Percentiles rank a stretch among this genome's conserved stretches.
Evolutionary conservation across 2,113 vertebrate genomes (phyloP).

Genomic region (Columba janthina): DNA sequence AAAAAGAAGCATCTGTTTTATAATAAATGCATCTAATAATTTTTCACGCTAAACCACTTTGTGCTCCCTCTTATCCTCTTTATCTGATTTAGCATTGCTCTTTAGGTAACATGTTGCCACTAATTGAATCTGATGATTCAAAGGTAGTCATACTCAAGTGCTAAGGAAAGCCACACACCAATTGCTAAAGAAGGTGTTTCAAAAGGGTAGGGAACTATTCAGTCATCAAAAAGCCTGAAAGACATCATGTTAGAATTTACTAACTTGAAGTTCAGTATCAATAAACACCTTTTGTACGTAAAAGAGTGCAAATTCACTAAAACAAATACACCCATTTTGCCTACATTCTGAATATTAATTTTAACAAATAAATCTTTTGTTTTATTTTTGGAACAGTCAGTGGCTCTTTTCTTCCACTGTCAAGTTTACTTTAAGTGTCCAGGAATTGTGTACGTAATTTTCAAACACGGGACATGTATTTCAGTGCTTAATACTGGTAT

Average conservation of each 20-base stretch:
- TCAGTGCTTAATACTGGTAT: neutral
- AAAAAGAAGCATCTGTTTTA: neutral
- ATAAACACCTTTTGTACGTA: neutral
- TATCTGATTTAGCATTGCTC: neutral
- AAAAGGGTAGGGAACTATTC: neutral
- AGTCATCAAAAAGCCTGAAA: neutral
- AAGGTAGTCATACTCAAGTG: neutral
- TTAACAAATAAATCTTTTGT: neutral
- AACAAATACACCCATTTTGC: neutral
- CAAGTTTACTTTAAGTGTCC: neutral
- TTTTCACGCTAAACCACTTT: neutral
- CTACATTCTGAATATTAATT: neutral
- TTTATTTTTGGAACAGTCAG: neutral
- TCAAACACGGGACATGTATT: neutral
- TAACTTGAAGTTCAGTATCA: neutral
- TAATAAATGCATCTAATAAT: neutral
- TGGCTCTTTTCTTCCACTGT: neutral
- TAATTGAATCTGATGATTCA: slow-evolving; percentile 30
- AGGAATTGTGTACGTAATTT: neutral
- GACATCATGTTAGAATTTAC: neutral
- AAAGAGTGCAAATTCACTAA: neutral
- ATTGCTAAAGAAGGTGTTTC: neutral
- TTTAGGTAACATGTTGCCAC: neutral
- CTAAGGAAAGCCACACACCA: neutral
- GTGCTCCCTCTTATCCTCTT: neutral